A percentile compares a stretch with the other conserved stretches of the same genome.
phyloP scores from a whole-genome alignment of 2,888 invertebrate genomes.

The Drosophila conformis region DNA sequence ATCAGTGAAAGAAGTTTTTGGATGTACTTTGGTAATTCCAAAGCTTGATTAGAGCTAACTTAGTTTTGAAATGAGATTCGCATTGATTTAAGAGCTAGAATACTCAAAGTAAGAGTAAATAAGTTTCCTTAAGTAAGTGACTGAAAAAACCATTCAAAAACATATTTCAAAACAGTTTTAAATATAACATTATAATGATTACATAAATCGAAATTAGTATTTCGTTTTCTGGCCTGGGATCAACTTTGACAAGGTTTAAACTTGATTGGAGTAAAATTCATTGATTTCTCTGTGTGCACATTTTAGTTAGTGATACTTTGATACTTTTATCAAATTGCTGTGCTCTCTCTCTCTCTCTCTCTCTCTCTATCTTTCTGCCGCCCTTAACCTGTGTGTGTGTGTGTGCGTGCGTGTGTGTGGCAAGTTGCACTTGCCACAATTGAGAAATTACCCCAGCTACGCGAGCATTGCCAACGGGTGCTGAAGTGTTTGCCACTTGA shows the following conservation, averaged over 20 bases:
- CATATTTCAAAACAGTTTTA: neutral
- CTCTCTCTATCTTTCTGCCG: neutral
- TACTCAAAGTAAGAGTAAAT: accelerated
- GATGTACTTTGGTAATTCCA: neutral
- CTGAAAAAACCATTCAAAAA: too few species aligned
- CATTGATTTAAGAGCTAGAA: neutral
- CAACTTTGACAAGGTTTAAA: neutral
- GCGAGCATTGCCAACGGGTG: slow-evolving; percentile 16
- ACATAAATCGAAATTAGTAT: neutral
- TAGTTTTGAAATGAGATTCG: neutral
- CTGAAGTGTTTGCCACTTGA: slow-evolving; percentile 76
- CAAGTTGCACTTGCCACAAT: slow-evolving; percentile 61
- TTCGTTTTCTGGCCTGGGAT: accelerated
- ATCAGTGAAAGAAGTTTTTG: neutral
- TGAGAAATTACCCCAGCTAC: slow-evolving; percentile 37
- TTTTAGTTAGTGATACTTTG: neutral
- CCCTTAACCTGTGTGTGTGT: slow-evolving; percentile 6
- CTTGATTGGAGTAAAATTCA: accelerated
- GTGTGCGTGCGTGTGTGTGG: slow-evolving; percentile 1
- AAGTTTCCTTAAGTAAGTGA: neutral
- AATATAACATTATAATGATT: neutral
- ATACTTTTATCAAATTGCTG: neutral
- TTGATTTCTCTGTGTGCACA: neutral
- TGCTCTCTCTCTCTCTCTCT: neutral
- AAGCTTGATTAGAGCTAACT: neutral